Base-by-base conservation (phyloP, 2,113 vertebrate species). In the Sus scrofa region DNA sequence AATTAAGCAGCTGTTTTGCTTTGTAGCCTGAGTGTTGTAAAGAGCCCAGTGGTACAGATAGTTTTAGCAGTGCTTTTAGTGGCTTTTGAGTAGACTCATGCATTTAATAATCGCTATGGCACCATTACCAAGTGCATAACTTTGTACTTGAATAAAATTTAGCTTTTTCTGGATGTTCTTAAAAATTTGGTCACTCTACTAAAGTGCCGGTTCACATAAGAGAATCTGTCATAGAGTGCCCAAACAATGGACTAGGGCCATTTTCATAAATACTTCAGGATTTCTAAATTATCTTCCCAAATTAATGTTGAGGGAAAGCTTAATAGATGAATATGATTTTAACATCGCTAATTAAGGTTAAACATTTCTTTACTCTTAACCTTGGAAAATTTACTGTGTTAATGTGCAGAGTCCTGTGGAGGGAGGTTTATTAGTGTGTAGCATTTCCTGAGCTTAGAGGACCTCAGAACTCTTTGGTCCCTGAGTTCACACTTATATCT, bases 191-290 rank as follows among this genome's bases (percentile, higher is more conserved):
- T 95, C 19, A 37, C 60, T 34, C 74, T 50, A 32, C 27, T 27
- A n/a, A 79, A 34, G 52, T 58, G 14, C 27, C 39, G 54, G 26
- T 52, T 34, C 19, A 39, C 27, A 39, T 74, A 62, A 37, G 94
- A 84, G 73, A 22, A 65, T 74, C 34, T 11, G 14, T 10, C 32
- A 52, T 26, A 88, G 44, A 81, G 71, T 6, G 26, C 16, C 24
- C 37, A 32, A 34, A 54, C 54, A 65, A 24, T 39, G 50, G 24
- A 79, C 44, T 70, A 50, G 52, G 32, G 30, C 20, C 6, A 58
- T 71, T 88, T 96, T 75, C 67, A 70, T 88, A 78, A 81, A 70
- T 89, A 92, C 86, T 96, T 94, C 68, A 94, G 67, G 50, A 34
- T 78, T 83, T 89, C 67, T 77, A 78, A 86, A 78, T 82, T 86